These are phyloP conservation scores for Ispidina lecontei DNA, from an alignment of 2,797 vertebrate genomes.

Conservation along the genomic window DNA sequence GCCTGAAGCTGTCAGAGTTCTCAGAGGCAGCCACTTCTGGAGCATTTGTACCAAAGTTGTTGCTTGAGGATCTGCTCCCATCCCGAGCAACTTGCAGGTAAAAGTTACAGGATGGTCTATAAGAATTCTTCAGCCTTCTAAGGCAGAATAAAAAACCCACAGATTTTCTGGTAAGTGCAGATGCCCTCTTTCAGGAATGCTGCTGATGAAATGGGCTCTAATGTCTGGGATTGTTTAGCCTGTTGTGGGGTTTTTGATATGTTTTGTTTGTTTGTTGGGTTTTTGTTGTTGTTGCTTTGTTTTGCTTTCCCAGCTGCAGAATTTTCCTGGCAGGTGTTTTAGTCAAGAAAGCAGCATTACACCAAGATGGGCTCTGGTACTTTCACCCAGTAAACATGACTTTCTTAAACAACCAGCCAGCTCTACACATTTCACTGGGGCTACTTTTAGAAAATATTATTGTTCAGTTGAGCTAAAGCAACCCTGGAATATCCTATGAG, in stretches of 20 bases:
- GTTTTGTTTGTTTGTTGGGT: neutral
- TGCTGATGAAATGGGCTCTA: neutral
- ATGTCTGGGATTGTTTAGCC: too few species aligned
- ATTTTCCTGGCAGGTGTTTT: neutral
- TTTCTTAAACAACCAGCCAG: neutral
- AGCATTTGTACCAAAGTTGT: neutral
- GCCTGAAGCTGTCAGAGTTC: neutral
- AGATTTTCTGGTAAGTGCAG: neutral
- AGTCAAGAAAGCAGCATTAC: neutral
- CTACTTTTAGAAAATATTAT: neutral
- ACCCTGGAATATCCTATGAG: neutral
- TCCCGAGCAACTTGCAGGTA: neutral
- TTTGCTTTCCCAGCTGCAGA: neutral
- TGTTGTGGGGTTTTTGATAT: neutral
- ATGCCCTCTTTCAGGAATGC: neutral
- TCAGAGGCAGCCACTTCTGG: neutral
- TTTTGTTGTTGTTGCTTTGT: too few species aligned
- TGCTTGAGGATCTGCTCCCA: neutral
- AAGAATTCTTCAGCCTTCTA: neutral
- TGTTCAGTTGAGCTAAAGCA: neutral
- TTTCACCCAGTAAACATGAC: neutral
- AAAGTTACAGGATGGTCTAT: neutral
- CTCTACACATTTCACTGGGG: neutral
- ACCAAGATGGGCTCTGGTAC: neutral
- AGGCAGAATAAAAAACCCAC: rapidly evolving